Evolutionary conservation across 2,888 invertebrate genomes (phyloP).

Genomic region (Psylliodes chrysocephalus): DNA sequence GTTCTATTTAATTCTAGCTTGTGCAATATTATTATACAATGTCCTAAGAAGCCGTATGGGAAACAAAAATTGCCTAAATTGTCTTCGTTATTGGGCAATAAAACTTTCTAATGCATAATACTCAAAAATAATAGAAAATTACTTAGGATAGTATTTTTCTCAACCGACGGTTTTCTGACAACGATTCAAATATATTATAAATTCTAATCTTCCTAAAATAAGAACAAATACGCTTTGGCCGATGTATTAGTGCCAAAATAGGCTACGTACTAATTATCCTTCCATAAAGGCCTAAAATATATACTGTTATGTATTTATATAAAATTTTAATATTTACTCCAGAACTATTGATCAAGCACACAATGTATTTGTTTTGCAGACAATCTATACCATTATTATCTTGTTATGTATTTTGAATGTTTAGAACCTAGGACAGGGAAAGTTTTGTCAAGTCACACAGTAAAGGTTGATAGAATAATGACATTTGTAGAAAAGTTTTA

Average conservation of each 20-base stretch:
- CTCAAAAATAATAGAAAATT: too few species aligned
- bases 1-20: too few species aligned
- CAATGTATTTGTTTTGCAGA: conserved; percentile 19
- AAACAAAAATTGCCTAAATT: too few species aligned
- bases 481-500: too few species aligned
- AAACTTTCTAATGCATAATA: too few species aligned
- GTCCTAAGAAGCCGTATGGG: too few species aligned
- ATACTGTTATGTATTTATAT: not conserved
- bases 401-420: conserved; percentile 10
- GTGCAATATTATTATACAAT: too few species aligned
- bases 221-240: not conserved
- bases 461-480: not conserved
- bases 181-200: too few species aligned
- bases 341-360: conserved; percentile 9
- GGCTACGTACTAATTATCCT: not conserved
- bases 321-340: not conserved
- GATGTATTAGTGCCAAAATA: not conserved
- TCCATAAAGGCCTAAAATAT: not conserved
- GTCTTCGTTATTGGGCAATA: too few species aligned
- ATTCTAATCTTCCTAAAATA: not conserved
- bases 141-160: too few species aligned
- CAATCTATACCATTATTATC: conserved; percentile 17
- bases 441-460: conserved; percentile 1
- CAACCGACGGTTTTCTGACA: too few species aligned
- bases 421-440: conserved; percentile 3